Base-by-base conservation (phyloP, 1,140 invertebrate species). In the Andrena cerasifolii region DNA sequence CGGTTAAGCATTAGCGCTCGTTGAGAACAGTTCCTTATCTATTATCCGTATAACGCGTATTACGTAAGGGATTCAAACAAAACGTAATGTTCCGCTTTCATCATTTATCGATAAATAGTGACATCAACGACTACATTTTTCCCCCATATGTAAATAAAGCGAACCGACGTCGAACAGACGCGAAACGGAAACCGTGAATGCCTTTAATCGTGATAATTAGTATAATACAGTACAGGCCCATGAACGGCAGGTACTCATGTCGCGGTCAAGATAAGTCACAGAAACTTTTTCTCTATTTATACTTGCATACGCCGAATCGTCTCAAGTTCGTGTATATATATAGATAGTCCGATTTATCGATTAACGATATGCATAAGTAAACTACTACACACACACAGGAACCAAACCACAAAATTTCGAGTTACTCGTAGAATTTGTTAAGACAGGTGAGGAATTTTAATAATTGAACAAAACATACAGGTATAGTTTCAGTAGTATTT, bases 401-500 rank as follows among this genome's bases (percentile, higher is more conserved):
- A 87, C 80, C 73, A 76, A 88, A 80, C 62, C 71, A 87, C 67
- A 87, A 40, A 63, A 86, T 83, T 81, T 83, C 71, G 76, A 87
- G 86, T 84, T 87, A 88, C 83, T 88, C 70, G 86, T 88, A 88
- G 86, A 88, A 88, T 88, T 88, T 88, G 87, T 82, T 80, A 84
- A n/a, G 78, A 83, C 67, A 81, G 90, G 88, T 88, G 75, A 89
- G 88, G 85, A 85, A 83, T 86, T 89, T 84, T 80, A 90, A 90
- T 88, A 89, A 91, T 89, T 79, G 86, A 90, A 91, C 87, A 91
- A 91, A 91, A 89, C 88, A 83, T 89, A 82, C 87, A 86, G 82
- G 83, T 90, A 89, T 86, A 90, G 90, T 91, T 92, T 92, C 87
- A 92, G 86, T 90, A 92, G 88, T 91, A 91, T 92, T 92, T 93